These are phyloP conservation scores for Coleophora flavipennella DNA, from an alignment of 2,888 invertebrate genomes.

Conservation along the genomic window DNA sequence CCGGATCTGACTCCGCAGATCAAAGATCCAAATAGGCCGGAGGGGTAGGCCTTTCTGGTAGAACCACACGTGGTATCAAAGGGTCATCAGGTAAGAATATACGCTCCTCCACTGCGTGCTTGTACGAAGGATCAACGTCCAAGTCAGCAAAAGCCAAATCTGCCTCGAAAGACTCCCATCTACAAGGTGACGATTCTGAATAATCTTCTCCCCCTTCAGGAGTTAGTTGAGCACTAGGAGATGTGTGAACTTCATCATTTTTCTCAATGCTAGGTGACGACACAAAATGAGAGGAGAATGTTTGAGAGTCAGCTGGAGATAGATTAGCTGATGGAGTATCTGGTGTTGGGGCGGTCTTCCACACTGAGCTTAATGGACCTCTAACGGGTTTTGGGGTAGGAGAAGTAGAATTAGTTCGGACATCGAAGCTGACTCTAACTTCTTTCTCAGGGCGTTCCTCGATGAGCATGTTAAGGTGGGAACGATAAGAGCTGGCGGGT, in stretches of 20 bases:
- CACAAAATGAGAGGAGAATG: constrained; percentile 76
- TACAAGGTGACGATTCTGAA: constrained; percentile 63
- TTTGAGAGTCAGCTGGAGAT: constrained; percentile 71
- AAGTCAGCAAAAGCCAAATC: constrained; percentile 75
- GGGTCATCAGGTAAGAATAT: constrained; percentile 75
- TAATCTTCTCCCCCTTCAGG: constrained; percentile 66
- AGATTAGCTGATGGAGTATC: constrained; percentile 80
- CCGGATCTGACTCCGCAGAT: constrained; percentile 66
- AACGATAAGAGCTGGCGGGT: constrained; percentile 65
- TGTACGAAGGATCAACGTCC: constrained; percentile 75
- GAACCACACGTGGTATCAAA: constrained; percentile 56
- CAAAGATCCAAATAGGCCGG: constrained; percentile 67
- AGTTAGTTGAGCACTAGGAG: constrained; percentile 74
- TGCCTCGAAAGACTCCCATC: constrained; percentile 76
- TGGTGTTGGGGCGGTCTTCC: constrained; percentile 72
- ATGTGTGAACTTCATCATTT: constrained; percentile 54
- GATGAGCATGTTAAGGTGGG: constrained; percentile 63
- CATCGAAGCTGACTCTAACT: constrained; percentile 61
- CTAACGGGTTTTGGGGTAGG: constrained; percentile 50
- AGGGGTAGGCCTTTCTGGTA: constrained; percentile 74
- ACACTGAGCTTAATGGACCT: constrained; percentile 56
- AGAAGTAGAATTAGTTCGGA: constrained; percentile 46
- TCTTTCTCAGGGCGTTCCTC: constrained; percentile 63
- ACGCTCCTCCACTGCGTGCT: constrained; percentile 74
- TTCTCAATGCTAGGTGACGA: constrained; percentile 63